A percentile compares a stretch with the other conserved stretches of the same genome.
These are phyloP conservation scores for Rallus crepitans DNA, from an alignment of 2,797 vertebrate species.

Conservation along the genomic window DNA sequence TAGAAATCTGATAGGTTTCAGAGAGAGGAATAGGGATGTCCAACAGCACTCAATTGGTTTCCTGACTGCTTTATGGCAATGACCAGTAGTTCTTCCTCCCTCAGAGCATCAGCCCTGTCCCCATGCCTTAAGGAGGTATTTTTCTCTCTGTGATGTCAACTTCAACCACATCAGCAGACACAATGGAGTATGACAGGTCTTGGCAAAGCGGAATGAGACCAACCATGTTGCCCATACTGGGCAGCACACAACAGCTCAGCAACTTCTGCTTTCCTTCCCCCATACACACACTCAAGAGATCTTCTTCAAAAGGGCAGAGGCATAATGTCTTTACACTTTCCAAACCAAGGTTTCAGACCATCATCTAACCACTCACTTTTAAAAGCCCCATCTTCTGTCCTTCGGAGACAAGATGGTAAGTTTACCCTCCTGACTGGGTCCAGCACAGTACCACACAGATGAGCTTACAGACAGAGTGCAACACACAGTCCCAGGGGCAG, in stretches of 20 bases:
- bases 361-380: neutral
- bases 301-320: neutral
- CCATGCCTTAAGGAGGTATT: rapidly evolving
- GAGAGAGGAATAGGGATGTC: neutral
- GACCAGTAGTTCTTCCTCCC: neutral
- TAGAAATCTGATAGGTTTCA: neutral
- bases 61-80: neutral
- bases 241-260: neutral
- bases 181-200: rapidly evolving
- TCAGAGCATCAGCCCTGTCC: neutral
- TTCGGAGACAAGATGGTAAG: neutral
- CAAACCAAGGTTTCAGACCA: neutral
- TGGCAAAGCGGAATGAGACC: rapidly evolving
- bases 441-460: rapidly evolving
- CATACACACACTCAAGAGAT: neutral
- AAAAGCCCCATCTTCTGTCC: neutral
- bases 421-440: neutral
- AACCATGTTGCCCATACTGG: rapidly evolving
- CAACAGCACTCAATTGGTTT: neutral
- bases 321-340: neutral
- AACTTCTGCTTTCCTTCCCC: neutral
- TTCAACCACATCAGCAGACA: neutral
- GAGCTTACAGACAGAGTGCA: neutral
- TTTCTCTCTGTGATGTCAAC: neutral
- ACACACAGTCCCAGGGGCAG: rapidly evolving